phyloP scores from a whole-genome alignment of 2,888 invertebrate species.

The Nudaria mundana region DNA sequence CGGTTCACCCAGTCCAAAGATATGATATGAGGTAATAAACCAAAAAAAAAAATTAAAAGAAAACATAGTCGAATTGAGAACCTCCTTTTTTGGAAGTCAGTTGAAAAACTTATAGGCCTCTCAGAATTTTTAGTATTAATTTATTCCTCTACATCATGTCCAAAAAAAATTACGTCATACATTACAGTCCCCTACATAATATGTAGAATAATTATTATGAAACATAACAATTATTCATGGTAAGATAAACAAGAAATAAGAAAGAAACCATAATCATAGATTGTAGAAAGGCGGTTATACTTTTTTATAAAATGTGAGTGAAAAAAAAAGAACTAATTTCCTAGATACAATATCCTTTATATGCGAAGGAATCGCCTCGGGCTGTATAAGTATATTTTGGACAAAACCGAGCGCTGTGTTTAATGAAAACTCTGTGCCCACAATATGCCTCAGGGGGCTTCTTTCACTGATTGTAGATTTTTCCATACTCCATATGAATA shows the following conservation, averaged over 20 bases:
- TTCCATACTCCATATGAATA: constrained; percentile 66
- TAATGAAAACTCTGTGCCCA: constrained; percentile 76
- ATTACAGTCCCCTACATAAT: no score
- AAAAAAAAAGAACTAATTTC: constrained; percentile 73
- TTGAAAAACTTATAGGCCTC: no score
- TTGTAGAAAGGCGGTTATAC: constrained; percentile 35
- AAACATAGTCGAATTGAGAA: no score
- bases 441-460: constrained; percentile 71
- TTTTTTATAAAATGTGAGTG: constrained; percentile 46
- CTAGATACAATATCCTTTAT: constrained; percentile 74
- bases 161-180: no score
- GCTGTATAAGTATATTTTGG: constrained; percentile 64
- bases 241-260: not conserved
- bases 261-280: constrained; percentile 38
- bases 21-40: no score
- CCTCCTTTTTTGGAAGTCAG: no score
- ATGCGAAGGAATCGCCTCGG: constrained; percentile 60
- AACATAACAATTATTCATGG: not conserved
- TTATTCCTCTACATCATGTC: no score
- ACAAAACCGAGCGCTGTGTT: constrained; percentile 66
- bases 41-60: no score
- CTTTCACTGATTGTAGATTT: constrained; percentile 72
- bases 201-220: no score
- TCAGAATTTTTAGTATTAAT: no score
- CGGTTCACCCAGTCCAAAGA: no score